These are phyloP conservation scores for Pristionchus pacificus DNA, from an alignment of 1,140 invertebrate species.

Conservation along the genomic window DNA sequence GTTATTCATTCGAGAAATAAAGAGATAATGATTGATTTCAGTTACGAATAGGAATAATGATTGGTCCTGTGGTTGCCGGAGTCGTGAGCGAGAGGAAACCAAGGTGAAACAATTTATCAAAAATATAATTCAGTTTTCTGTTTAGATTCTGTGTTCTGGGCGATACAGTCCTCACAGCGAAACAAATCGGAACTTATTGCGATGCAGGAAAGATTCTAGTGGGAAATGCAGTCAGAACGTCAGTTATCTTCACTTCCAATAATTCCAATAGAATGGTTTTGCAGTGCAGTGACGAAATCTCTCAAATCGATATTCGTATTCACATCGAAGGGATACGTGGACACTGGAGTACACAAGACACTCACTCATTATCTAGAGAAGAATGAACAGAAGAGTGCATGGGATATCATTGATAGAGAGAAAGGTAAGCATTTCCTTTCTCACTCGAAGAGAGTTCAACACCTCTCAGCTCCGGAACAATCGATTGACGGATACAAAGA, in stretches of 20 bases:
- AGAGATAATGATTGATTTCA: no score
- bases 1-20: background rate
- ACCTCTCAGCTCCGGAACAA: conserved; percentile 22
- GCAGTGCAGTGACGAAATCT: conserved; percentile 23
- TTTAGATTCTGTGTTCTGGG: conserved; percentile 35
- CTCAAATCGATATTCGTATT: conserved; percentile 23
- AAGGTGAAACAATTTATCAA: conserved; percentile 22
- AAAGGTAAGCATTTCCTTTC: conserved; percentile 17
- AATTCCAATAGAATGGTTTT: conserved; percentile 1
- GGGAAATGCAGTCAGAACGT: conserved; percentile 32
- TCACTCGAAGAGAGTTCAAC: background rate
- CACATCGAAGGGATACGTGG: conserved; percentile 26
- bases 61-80: conserved; percentile 30
- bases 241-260: background rate
- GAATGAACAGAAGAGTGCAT: conserved; percentile 30
- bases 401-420: conserved; percentile 31
- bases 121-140: no score
- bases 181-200: conserved; percentile 10
- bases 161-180: conserved; percentile 29
- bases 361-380: conserved; percentile 26
- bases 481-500: conserved; percentile 36
- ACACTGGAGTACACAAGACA: conserved; percentile 7
- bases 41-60: no score
- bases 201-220: conserved; percentile 29
- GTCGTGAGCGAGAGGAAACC: conserved; percentile 33